These are phyloP conservation scores for Phallusia fumigata DNA, from an alignment of 23 tunicate species.

Conservation along the genomic window DNA sequence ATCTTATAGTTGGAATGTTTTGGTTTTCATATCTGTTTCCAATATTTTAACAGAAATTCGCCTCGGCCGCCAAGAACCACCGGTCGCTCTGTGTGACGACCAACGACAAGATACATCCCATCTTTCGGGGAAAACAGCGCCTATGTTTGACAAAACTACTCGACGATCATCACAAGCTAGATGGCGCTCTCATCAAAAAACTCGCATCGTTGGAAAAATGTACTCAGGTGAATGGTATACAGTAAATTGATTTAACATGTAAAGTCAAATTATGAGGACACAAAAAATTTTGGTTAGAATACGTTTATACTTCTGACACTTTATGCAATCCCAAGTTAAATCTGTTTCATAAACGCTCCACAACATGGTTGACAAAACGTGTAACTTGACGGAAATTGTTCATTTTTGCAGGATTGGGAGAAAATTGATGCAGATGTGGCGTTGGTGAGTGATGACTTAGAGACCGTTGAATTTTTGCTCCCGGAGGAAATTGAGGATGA, in stretches of 20 bases:
- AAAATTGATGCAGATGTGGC: background rate
- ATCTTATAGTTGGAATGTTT: too few relatives aligned
- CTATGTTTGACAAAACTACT: slow-evolving; percentile 18
- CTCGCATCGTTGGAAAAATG: background rate
- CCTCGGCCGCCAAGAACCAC: background rate
- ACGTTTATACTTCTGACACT: background rate
- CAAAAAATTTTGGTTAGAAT: background rate
- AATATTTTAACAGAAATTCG: slow-evolving; percentile 24
- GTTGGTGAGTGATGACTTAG: background rate
- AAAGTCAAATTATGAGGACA: too few relatives aligned
- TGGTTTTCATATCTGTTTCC: too few relatives aligned
- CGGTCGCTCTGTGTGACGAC: slow-evolving; percentile 19
- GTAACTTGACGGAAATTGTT: background rate
- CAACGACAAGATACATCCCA: background rate
- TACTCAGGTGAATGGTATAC: background rate
- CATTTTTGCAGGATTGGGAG: background rate
- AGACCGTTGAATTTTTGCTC: background rate
- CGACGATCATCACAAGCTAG: slow-evolving; percentile 14
- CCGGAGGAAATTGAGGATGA: background rate
- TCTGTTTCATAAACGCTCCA: too few relatives aligned
- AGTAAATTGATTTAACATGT: background rate
- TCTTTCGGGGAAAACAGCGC: slow-evolving; percentile 16
- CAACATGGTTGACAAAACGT: background rate
- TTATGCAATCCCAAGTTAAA: background rate
- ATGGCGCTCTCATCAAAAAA: slow-evolving; percentile 2